These are phyloP conservation scores for Ciona savignyi DNA, from an alignment of 23 tunicate species.

Conservation along the genomic window DNA sequence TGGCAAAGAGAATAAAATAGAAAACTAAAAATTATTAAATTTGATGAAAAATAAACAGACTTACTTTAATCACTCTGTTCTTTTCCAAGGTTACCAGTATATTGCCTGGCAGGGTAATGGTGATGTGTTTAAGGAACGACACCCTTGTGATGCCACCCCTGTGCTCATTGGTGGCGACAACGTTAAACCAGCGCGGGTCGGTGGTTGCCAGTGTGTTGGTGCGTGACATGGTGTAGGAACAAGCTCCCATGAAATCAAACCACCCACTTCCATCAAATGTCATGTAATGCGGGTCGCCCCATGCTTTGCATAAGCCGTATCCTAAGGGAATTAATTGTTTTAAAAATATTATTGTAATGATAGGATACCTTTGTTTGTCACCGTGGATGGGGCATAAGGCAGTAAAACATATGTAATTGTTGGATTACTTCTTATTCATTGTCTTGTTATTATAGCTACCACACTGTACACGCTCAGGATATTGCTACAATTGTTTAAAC, in stretches of 20 bases:
- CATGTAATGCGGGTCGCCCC: constrained; percentile 69
- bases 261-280: constrained; percentile 42
- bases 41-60: background rate
- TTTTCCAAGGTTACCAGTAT: constrained; percentile 7
- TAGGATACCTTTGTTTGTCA: too few species aligned
- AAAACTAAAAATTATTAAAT: too few species aligned
- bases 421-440: too few species aligned
- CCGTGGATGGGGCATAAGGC: too few species aligned
- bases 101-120: constrained; percentile 13
- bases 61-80: constrained; percentile 10
- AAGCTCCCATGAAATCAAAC: constrained; percentile 62
- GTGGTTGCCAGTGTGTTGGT: constrained; percentile 12
- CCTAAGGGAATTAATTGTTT: too few species aligned
- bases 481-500: too few species aligned
- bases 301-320: constrained; percentile 37
- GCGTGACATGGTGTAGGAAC: constrained; percentile 40
- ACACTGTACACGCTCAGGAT: too few species aligned
- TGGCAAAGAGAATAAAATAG: background rate
- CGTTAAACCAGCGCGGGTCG: constrained; percentile 23
- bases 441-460: too few species aligned
- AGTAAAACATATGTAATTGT: too few species aligned
- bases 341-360: too few species aligned
- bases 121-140: constrained; percentile 15
- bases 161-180: constrained; percentile 24
- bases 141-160: constrained; percentile 28